phyloP scores from a whole-genome alignment of 2,888 invertebrate species.

The Laothoe populi region DNA sequence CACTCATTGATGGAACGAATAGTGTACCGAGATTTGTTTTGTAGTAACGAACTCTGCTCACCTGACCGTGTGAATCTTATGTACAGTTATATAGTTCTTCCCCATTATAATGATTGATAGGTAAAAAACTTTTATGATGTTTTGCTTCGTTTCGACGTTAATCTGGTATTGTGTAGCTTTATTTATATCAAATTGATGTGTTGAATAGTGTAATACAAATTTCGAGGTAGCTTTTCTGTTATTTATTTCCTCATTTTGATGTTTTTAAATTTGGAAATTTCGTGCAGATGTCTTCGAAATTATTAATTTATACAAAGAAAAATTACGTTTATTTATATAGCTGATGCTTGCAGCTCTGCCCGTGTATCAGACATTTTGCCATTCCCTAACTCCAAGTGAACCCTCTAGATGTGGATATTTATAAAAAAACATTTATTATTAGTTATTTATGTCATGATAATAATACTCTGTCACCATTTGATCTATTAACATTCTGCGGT shows the following conservation, averaged over 20 bases:
- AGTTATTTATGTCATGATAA: no score
- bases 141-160: neutral
- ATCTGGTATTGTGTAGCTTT: neutral
- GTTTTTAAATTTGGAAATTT: neutral
- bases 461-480: no score
- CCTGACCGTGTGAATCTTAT: constrained; percentile 16
- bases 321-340: no score
- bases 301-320: no score
- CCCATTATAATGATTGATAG: constrained; percentile 18
- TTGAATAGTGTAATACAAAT: neutral
- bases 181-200: neutral
- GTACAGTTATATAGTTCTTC: constrained; percentile 26
- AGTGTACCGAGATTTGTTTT: constrained; percentile 32
- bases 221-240: neutral
- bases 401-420: no score
- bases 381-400: no score
- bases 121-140: neutral
- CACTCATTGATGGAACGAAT: constrained; percentile 48
- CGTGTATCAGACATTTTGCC: no score
- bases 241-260: neutral
- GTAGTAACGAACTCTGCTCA: constrained; percentile 26
- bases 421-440: no score
- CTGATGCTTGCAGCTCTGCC: no score
- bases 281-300: no score
- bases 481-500: no score